These are phyloP conservation scores for Dusona sp. DNA, from an alignment of 2,888 invertebrate species.

Conservation along the genomic window DNA sequence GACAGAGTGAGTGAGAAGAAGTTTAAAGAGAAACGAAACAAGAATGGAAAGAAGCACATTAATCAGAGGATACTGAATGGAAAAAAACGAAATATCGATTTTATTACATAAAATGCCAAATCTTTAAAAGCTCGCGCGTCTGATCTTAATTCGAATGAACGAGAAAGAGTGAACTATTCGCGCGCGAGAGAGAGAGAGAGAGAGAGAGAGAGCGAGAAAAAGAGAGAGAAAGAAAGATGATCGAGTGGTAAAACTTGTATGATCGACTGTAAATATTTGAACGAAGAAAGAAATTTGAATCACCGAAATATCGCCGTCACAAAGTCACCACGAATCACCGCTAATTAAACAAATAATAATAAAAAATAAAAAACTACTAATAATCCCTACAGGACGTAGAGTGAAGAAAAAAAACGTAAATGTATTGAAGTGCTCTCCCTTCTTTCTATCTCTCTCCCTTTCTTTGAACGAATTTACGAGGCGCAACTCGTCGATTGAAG, in stretches of 20 bases:
- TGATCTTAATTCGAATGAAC: constrained; percentile 73
- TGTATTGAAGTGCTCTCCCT: constrained; percentile 4
- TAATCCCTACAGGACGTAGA: constrained; percentile 8
- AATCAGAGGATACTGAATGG: constrained; percentile 27
- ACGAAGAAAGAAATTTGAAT: constrained; percentile 10
- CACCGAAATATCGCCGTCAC: constrained; percentile 84
- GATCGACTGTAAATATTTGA: constrained; percentile 82
- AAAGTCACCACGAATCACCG: constrained; percentile 76
- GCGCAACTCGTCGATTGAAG: constrained; percentile 75
- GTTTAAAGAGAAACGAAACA: neutral
- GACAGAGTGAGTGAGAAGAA: neutral
- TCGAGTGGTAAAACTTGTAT: constrained; percentile 76
- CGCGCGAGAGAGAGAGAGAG: constrained; percentile 38
- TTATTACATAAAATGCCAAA: constrained; percentile 81
- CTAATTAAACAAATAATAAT: constrained; percentile 52
- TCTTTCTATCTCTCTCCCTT: constrained; percentile 32
- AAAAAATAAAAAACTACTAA: constrained; percentile 10
- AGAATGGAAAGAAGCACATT: neutral
- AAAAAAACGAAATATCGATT: constrained; percentile 75
- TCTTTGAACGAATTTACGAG: constrained; percentile 55
- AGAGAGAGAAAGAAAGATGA: constrained; percentile 44
- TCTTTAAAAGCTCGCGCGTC: constrained; percentile 78
- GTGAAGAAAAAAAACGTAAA: constrained; percentile 12
- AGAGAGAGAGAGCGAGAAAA: constrained; percentile 46
- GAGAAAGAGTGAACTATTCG: constrained; percentile 43